A percentile compares a stretch with the other conserved stretches of the same genome.
These are phyloP conservation scores for Sminthurides bifidus DNA, from an alignment of 1,140 invertebrate species.

Conservation along the genomic window DNA sequence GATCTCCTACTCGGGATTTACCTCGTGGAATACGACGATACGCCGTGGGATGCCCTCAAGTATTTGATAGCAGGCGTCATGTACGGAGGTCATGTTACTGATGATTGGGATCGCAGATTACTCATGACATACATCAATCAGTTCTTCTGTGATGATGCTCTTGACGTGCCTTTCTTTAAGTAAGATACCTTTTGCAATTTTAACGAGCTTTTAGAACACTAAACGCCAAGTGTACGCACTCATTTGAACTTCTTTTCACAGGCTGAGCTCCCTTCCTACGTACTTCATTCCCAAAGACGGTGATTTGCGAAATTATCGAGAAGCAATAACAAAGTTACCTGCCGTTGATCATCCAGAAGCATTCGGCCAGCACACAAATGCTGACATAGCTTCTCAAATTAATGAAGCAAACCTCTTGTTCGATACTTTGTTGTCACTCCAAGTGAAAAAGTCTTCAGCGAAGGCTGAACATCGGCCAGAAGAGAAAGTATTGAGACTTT, in stretches of 20 bases:
- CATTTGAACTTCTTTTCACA: not conserved
- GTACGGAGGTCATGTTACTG: conserved; percentile 88
- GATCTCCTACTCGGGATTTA: conserved; percentile 68
- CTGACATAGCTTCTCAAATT: conserved; percentile 76
- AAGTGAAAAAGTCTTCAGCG: conserved; percentile 38
- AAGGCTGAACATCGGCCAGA: conserved; percentile 10
- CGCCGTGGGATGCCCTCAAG: conserved; percentile 79
- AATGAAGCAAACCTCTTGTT: conserved; percentile 63
- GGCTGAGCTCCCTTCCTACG: conserved; percentile 44
- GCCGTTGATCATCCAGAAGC: conserved; percentile 64
- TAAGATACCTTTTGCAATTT: conserved; percentile 35
- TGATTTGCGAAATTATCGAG: conserved; percentile 60
- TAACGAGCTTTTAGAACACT: not conserved
- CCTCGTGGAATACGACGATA: conserved; percentile 67
- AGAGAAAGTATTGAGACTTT: too few relatives aligned
- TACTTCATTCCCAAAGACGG: conserved; percentile 74
- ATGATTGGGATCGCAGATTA: conserved; percentile 81
- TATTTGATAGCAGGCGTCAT: conserved; percentile 86
- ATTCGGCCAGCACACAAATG: conserved; percentile 81
- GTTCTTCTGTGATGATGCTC: conserved; percentile 58
- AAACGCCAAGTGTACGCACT: not conserved
- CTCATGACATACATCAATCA: conserved; percentile 67
- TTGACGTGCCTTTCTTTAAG: conserved; percentile 54
- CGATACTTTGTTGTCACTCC: conserved; percentile 65
- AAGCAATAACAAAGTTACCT: conserved; percentile 62